Conservation (phyloP, 2,113 vertebrate genomes). For the Petaurus breviceps region DNA sequence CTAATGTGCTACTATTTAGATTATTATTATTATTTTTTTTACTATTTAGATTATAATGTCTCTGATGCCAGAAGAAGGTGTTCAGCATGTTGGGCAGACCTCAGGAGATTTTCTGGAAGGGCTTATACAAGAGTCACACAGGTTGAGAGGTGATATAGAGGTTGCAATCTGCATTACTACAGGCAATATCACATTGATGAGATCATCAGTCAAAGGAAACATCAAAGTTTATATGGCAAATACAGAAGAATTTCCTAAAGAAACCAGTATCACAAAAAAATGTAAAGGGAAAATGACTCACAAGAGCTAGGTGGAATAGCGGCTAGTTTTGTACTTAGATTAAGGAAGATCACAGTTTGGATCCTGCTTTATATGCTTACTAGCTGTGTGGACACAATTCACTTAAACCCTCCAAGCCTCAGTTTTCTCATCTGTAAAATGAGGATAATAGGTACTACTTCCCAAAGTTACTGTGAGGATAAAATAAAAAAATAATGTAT, state of each 20-base stretch:
- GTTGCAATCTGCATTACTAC: neutral
- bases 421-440: neutral
- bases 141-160: neutral
- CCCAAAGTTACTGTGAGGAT: neutral
- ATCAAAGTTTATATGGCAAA: neutral
- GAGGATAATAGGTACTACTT: neutral
- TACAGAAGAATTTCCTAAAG: neutral
- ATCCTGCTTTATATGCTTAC: neutral
- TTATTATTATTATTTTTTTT: too few relatives aligned
- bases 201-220: neutral
- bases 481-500: neutral
- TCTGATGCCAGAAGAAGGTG: neutral
- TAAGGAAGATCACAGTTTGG: neutral
- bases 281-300: neutral
- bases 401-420: neutral
- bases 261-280: neutral
- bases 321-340: neutral
- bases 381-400: neutral
- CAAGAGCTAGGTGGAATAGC: neutral
- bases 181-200: neutral
- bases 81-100: neutral
- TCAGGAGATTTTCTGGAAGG: neutral
- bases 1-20: neutral
- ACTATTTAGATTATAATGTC: neutral
- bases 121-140: neutral